phyloP scores from a whole-genome alignment of 2,113 vertebrate genomes.

The Uria lomvia region DNA sequence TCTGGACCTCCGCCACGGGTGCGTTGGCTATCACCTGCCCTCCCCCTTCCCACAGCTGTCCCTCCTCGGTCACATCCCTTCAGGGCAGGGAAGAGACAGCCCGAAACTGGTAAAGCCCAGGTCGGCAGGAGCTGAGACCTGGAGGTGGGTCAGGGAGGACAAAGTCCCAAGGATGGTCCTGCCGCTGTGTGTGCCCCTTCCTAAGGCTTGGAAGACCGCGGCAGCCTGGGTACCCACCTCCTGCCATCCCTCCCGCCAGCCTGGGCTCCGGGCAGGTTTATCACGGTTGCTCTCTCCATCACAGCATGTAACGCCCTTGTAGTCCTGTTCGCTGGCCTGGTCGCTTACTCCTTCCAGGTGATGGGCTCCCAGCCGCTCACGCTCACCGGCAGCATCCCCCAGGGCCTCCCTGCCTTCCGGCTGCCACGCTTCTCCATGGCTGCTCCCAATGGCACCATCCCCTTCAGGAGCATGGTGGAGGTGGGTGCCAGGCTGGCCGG shows the following conservation, averaged over 20 bases:
- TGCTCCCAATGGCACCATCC: conserved; percentile 74
- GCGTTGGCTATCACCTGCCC: neutral
- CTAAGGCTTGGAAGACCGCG: neutral
- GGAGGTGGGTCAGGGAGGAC: neutral
- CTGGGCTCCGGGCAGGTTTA: neutral
- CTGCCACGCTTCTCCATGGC: conserved; percentile 78
- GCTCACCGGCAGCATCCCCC: conserved; percentile 81
- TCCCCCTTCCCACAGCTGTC: rapidly evolving
- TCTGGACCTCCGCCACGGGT: conserved; percentile 86
- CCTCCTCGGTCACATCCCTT: neutral
- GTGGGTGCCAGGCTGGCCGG: conserved; percentile 55
- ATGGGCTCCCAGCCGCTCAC: conserved; percentile 78
- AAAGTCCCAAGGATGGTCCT: neutral
- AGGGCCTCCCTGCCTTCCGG: conserved; percentile 80
- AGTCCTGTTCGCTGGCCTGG: conserved; percentile 83
- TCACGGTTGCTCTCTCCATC: rapidly evolving
- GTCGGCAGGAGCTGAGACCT: neutral
- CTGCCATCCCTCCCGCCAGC: rapidly evolving
- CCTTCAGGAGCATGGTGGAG: conserved; percentile 82
- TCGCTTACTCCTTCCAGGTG: conserved; percentile 84
- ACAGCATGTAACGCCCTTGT: conserved; percentile 85
- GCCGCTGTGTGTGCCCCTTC: neutral
- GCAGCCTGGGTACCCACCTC: rapidly evolving
- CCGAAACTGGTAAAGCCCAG: neutral
- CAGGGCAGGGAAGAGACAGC: neutral